phyloP scores from a whole-genome alignment of 2,113 vertebrate genomes.

The Cyprinodon variegatus region DNA sequence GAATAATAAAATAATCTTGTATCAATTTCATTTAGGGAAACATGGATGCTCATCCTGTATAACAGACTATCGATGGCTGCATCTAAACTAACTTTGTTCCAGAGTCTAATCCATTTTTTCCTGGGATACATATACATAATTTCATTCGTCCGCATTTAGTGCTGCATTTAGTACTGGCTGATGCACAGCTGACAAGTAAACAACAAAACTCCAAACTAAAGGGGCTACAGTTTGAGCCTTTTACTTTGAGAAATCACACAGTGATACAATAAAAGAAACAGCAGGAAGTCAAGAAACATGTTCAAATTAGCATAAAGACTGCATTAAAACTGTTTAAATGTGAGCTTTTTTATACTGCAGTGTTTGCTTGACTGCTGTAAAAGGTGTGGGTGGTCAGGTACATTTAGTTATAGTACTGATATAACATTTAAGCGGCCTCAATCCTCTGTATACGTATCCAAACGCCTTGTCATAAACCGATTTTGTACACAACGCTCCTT shows the following conservation, averaged over 20 bases:
- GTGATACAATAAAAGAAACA: conserved; percentile 2
- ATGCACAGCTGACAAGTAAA: conserved; percentile 25
- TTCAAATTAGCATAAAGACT: conserved; percentile 2
- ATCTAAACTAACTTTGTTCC: conserved; percentile 42
- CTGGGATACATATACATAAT: conserved; percentile 53
- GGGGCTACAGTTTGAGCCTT: conserved; percentile 7
- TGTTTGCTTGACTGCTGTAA: conserved; percentile 1
- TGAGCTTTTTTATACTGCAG: conserved; percentile 29
- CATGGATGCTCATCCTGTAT: conserved; percentile 2
- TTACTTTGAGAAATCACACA: conserved; percentile 8
- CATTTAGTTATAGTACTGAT: background rate
- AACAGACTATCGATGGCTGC: conserved; percentile 18
- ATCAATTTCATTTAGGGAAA: conserved; percentile 1
- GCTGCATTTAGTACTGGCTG: conserved; percentile 33
- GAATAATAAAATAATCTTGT: background rate
- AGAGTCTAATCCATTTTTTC: conserved; percentile 57
- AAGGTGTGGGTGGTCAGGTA: conserved; percentile 3
- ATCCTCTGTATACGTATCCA: background rate
- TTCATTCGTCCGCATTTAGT: conserved; percentile 42
- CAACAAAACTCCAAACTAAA: conserved; percentile 14
- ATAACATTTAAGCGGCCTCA: background rate
- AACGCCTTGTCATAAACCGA: background rate
- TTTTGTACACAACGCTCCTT: background rate
- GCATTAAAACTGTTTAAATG: conserved; percentile 19
- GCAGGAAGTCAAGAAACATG: background rate